phyloP scores from a whole-genome alignment of 2,888 invertebrate genomes.

The Leptinotarsa haldemani region DNA sequence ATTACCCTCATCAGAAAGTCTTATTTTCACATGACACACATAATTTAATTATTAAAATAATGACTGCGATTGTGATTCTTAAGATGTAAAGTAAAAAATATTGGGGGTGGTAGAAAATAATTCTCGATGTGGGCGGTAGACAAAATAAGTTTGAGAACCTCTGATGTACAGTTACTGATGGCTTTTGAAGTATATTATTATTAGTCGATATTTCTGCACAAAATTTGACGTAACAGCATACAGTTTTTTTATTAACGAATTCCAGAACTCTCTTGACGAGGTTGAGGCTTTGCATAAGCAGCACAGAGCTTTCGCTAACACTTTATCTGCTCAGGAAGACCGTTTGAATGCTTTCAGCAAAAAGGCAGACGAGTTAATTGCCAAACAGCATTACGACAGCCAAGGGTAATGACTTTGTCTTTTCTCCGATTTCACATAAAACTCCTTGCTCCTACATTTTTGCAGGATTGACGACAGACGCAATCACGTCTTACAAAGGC shows the following conservation, averaged over 20 bases:
- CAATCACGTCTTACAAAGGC: constrained; percentile 78
- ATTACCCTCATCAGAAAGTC: no score
- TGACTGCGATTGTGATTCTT: no score
- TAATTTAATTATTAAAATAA: no score
- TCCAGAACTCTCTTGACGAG: constrained; percentile 85
- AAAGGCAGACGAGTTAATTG: constrained; percentile 83
- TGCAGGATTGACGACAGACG: constrained; percentile 77
- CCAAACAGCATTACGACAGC: constrained; percentile 82
- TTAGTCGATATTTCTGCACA: background rate
- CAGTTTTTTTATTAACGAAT: constrained; percentile 23
- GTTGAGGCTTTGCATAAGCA: constrained; percentile 93
- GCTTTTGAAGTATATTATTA: background rate
- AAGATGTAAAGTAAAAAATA: no score
- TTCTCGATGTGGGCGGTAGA: no score
- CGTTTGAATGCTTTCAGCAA: constrained; percentile 85
- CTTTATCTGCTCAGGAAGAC: constrained; percentile 93
- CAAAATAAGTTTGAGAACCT: no score
- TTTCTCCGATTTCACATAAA: background rate
- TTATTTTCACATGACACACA: no score
- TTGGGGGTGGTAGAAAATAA: no score
- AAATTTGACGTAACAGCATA: background rate
- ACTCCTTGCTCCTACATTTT: constrained; percentile 31
- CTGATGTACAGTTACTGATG: no score
- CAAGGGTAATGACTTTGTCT: constrained; percentile 71
- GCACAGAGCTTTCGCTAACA: constrained; percentile 93